Conservation (phyloP, 2,888 invertebrate species). For the Lithophane socia region DNA sequence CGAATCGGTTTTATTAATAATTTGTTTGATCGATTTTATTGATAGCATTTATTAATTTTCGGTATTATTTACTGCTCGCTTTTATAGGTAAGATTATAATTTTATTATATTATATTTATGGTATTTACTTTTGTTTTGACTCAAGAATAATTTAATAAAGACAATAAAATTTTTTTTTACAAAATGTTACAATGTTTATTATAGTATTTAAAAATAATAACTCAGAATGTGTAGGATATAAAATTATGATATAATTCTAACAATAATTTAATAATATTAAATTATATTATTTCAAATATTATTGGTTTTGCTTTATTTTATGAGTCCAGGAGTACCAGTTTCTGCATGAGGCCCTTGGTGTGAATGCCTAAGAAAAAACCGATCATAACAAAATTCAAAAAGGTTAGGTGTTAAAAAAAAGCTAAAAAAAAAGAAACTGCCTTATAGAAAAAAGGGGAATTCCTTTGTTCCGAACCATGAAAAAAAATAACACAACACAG, state of each 20-base stretch:
- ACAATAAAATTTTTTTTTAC: too few species aligned
- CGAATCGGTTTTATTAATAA: not conserved
- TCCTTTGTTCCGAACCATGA: not conserved
- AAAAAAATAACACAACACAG: slow-evolving; percentile 34
- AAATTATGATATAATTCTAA: slow-evolving; percentile 1
- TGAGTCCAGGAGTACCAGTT: not conserved
- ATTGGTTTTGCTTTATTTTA: slow-evolving; percentile 4
- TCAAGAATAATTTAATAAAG: too few species aligned
- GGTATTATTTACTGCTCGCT: slow-evolving; percentile 45
- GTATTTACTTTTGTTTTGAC: not conserved
- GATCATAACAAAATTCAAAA: not conserved
- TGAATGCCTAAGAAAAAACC: not conserved
- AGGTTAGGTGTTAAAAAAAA: not conserved
- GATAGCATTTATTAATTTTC: slow-evolving; percentile 42
- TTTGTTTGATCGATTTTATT: slow-evolving; percentile 6
- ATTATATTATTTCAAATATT: slow-evolving; percentile 13
- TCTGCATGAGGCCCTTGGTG: too few species aligned
- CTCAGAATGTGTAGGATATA: slow-evolving; percentile 2
- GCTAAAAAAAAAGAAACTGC: not conserved
- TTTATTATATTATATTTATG: not conserved
- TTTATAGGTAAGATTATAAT: slow-evolving; percentile 30
- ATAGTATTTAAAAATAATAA: not conserved
- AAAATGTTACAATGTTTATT: not conserved
- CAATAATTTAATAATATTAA: slow-evolving; percentile 17
- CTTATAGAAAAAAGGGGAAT: not conserved